phyloP scores from a whole-genome alignment of 2,113 vertebrate species.

The Cervus canadensis region DNA sequence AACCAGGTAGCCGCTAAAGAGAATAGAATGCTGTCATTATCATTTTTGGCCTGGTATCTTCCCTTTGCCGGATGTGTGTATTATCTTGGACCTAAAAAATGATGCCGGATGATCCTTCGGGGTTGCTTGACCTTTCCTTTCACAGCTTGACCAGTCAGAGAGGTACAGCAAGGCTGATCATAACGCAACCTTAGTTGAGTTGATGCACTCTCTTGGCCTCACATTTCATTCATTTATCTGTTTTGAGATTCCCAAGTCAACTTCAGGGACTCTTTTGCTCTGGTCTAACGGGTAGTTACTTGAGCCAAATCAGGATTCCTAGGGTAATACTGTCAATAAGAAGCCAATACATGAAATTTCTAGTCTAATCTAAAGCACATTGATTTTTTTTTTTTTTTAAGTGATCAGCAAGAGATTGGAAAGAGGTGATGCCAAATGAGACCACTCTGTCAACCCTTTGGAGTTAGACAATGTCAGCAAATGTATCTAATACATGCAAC shows the following conservation, averaged over 20 bases:
- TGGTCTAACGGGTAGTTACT: neutral
- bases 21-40: neutral
- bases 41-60: neutral
- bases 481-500: rapidly evolving
- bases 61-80: neutral
- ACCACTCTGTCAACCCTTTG: neutral
- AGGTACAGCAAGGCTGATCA: neutral
- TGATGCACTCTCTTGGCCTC: neutral
- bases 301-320: neutral
- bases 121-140: neutral
- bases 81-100: neutral
- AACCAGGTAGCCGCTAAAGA: neutral
- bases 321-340: neutral
- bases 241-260: neutral
- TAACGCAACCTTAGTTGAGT: neutral
- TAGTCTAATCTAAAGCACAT: neutral
- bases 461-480: neutral
- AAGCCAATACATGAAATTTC: neutral
- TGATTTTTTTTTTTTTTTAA: neutral
- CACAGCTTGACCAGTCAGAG: neutral
- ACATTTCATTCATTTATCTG: neutral
- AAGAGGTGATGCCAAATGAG: neutral
- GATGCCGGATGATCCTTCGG: neutral
- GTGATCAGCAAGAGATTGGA: rapidly evolving
- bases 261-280: neutral